Percentiles rank a stretch among this genome's conserved stretches.
Conservation (phyloP, 2,113 vertebrate species). For the Cricetomys ansorgei region DNA sequence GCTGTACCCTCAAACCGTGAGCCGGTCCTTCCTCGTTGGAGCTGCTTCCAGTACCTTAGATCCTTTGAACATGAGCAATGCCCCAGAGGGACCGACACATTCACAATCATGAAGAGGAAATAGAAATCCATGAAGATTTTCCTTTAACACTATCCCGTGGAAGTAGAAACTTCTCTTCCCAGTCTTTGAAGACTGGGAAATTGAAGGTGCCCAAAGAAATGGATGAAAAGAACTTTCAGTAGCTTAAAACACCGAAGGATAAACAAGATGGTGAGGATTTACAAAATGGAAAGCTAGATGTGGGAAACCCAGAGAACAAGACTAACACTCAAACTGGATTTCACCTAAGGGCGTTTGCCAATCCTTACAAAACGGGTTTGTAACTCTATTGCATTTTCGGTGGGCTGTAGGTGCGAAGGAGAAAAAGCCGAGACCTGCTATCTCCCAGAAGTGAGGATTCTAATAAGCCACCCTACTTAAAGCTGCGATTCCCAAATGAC, state of each 20-base stretch:
- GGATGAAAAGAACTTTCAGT: neutral
- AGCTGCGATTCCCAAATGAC: neutral
- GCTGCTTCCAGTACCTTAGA: neutral
- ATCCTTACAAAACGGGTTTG: neutral
- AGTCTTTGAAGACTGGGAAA: conserved; percentile 11
- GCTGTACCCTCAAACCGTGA: neutral
- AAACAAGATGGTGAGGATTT: neutral
- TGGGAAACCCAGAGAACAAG: neutral
- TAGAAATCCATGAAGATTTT: neutral
- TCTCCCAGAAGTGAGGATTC: neutral
- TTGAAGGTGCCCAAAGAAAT: neutral
- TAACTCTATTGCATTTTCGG: neutral
- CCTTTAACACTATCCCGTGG: neutral
- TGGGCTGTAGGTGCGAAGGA: neutral
- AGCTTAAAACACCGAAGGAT: conserved; percentile 36
- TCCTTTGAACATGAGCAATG: neutral
- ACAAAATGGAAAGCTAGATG: conserved; percentile 1
- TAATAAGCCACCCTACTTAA: neutral
- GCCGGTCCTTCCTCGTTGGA: neutral
- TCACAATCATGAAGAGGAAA: neutral
- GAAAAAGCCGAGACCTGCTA: neutral
- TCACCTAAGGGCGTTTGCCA: neutral
- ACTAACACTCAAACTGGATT: conserved; percentile 3
- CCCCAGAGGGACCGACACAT: neutral
- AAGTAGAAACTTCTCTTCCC: neutral